Percentiles rank a stretch among this genome's conserved stretches.
phyloP scores from a whole-genome alignment of 2,113 vertebrate species.

The Oophaga pumilio region DNA sequence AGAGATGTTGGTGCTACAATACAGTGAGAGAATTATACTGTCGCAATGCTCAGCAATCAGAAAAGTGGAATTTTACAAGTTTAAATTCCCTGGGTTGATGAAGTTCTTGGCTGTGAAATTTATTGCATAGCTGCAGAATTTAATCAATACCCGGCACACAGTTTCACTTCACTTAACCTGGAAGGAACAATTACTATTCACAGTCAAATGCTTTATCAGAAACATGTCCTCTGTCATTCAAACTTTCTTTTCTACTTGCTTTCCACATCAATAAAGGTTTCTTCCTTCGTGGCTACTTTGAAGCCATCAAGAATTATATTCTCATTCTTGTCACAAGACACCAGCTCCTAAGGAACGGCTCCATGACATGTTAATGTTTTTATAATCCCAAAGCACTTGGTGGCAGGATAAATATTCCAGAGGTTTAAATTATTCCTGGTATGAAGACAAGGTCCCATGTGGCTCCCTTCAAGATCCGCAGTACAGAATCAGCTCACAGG shows the following conservation, averaged over 20 bases:
- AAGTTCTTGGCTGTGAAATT: conserved; percentile 43
- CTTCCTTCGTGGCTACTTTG: conserved; percentile 53
- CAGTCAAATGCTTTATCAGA: conserved; percentile 57
- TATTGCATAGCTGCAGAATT: conserved; percentile 47
- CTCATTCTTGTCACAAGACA: conserved; percentile 54
- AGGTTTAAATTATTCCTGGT: conserved; percentile 54
- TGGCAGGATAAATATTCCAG: conserved; percentile 42
- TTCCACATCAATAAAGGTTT: conserved; percentile 53
- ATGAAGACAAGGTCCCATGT: conserved; percentile 42
- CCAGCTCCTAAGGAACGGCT: conserved; percentile 48
- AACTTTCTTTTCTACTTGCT: conserved; percentile 55
- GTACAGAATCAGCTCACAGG: conserved; percentile 32
- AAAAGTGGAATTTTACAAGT: conserved; percentile 16
- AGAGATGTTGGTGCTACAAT: not conserved
- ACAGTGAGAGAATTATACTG: not conserved
- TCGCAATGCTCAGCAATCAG: not conserved
- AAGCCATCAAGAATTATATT: conserved; percentile 52
- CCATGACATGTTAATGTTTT: conserved; percentile 56
- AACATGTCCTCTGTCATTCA: conserved; percentile 54
- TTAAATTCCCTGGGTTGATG: conserved; percentile 49
- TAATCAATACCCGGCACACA: conserved; percentile 50
- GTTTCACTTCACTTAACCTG: conserved; percentile 56
- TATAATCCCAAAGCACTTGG: conserved; percentile 51
- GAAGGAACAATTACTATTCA: conserved; percentile 59
- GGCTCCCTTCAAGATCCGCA: conserved; percentile 40